Percentiles rank a stretch among this genome's conserved stretches.
phyloP scores from a whole-genome alignment of 2,797 vertebrate species.

The Phaenicophaeus curvirostris region DNA sequence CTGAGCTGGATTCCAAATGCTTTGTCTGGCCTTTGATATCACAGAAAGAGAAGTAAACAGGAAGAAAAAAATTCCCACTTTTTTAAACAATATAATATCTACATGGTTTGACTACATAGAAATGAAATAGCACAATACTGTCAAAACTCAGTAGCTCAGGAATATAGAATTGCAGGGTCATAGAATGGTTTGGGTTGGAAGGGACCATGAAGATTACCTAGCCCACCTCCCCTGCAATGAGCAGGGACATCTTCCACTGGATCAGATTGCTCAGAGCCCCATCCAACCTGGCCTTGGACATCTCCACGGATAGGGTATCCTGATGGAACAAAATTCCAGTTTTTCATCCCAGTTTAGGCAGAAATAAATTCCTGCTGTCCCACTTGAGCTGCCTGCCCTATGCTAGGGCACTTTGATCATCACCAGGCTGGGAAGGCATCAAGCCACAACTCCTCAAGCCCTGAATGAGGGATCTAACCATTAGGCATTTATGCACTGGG shows the following conservation, averaged over 20 bases:
- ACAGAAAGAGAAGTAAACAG: neutral
- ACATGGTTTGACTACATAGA: neutral
- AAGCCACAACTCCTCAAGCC: neutral
- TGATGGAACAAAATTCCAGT: neutral
- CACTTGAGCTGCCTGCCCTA: neutral
- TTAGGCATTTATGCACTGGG: neutral
- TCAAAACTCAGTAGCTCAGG: neutral
- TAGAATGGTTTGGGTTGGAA: no score
- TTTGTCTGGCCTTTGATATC: neutral
- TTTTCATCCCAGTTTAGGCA: neutral
- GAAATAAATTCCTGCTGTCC: neutral
- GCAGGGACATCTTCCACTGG: no score
- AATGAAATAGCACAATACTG: neutral
- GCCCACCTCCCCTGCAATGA: no score
- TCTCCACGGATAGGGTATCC: no score
- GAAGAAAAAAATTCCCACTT: neutral
- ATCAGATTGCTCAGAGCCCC: no score
- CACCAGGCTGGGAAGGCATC: neutral
- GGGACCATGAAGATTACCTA: no score
- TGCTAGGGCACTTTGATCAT: neutral
- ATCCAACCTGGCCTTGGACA: no score
- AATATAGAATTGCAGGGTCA: neutral
- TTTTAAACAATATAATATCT: neutral
- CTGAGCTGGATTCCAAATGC: neutral
- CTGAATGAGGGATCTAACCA: neutral